phyloP scores from a whole-genome alignment of 2,113 vertebrate genomes.

The Callopanchax toddi region DNA sequence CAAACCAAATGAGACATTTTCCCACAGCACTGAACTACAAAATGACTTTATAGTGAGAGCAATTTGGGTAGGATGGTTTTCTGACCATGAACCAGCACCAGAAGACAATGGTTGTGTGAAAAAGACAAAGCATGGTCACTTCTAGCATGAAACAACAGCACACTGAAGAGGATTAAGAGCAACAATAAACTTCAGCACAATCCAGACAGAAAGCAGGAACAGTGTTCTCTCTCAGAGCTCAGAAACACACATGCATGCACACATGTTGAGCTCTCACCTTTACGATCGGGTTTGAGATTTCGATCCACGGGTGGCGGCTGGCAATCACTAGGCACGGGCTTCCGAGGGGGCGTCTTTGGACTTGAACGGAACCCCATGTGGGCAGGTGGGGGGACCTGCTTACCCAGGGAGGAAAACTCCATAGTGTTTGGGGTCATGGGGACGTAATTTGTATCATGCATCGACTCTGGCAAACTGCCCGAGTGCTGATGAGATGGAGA shows the following conservation, averaged over 20 bases:
- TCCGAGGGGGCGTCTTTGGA: constrained; percentile 94
- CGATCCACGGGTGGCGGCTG: constrained; percentile 96
- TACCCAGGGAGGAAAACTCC: constrained; percentile 96
- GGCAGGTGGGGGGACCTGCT: constrained; percentile 97
- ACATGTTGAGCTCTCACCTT: constrained; percentile 85
- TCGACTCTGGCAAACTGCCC: constrained; percentile 88
- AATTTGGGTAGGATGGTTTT: constrained; percentile 16
- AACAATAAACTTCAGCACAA: constrained; percentile 26
- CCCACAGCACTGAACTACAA: constrained; percentile 16
- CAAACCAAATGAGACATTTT: constrained; percentile 11
- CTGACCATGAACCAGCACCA: constrained; percentile 66
- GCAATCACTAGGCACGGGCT: constrained; percentile 89
- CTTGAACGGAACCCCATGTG: constrained; percentile 98
- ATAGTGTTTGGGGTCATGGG: constrained; percentile 97
- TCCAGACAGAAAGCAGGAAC: constrained; percentile 23
- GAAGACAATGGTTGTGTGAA: constrained; percentile 41
- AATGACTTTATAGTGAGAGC: background rate
- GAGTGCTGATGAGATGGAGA: constrained; percentile 94
- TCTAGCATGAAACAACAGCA: constrained; percentile 44
- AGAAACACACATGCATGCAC: constrained; percentile 30
- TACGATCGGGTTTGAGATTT: constrained; percentile 97
- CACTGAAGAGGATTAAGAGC: constrained; percentile 20
- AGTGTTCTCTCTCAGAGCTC: constrained; percentile 3
- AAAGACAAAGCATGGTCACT: constrained; percentile 30
- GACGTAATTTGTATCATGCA: constrained; percentile 95